Evolutionary conservation across 2,113 vertebrate species (phyloP), one percentile per base, ranked within the genome.

Genomic region (Eolophus roseicapilla): DNA sequence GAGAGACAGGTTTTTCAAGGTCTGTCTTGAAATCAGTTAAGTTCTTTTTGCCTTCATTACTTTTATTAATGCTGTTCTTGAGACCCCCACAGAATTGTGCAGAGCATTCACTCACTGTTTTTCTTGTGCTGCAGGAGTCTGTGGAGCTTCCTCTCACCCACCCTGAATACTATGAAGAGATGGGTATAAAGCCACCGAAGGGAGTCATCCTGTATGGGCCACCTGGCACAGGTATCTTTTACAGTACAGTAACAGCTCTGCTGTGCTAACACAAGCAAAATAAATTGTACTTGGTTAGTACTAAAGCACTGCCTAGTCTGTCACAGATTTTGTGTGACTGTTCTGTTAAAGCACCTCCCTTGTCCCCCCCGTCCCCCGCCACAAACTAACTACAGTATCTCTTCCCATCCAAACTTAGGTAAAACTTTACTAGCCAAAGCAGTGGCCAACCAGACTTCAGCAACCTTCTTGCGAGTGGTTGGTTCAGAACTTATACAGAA

Each of bases 171-270:
- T 99, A 99, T 10, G 99, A 99, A 91, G 99, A 99, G 93, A 99
- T 99, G 99, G 99, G 99, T 41, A 99, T 99, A 70, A 99, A 99
- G 85, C 99, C 99, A 44, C 99, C 99, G 17, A 99, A 99, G 95
- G 99, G 99, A 74, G 99, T 99, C 82, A 99, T 99, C 97, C 97
- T 99, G 9, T 99, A 99, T 5, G 99, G 99, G 7, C 98, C 99
- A 6, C 99, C 99, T 29, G 99, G 99, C 94, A 99, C 99, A 98
- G 99, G 99, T 99, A 94, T 49, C 93, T 31, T 46, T 31, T 49
- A 5, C 53, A 9, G 16, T 10, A 25, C 49, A 70, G 24, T 37
- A 53, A 41, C 37, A 57, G 0, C 16, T 17, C 4, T 43, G 46
- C 60, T 43, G 49, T 82, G 25, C 46, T 70, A 47, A 53, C 29